Conservation (phyloP, 92 coral and sea anemone genomes). For the Actinostola sp. region DNA sequence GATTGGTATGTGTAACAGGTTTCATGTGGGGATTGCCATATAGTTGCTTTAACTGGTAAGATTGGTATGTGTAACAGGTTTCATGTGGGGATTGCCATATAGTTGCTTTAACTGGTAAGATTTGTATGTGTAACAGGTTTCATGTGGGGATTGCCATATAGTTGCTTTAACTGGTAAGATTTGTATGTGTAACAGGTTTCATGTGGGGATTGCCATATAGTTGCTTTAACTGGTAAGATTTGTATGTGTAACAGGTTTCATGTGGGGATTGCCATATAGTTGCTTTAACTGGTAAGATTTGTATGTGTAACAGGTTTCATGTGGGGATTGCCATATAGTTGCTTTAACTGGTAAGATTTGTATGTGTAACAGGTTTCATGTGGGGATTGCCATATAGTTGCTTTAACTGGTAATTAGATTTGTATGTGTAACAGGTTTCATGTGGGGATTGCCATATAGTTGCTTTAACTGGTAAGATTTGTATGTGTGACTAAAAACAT, state of each 20-base stretch:
- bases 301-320: no score
- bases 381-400: conserved; percentile 89
- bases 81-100: conserved; percentile 96
- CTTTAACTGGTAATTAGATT: no score
- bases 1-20: conserved; percentile 80
- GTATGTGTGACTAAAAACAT: no score
- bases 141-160: conserved; percentile 96
- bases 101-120: conserved; percentile 77
- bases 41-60: conserved; percentile 81
- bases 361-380: no score
- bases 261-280: no score
- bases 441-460: no score
- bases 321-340: conserved; percentile 85
- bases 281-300: conserved; percentile 72
- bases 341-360: conserved; percentile 77
- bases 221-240: conserved; percentile 76
- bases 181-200: no score
- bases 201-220: no score
- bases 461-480: conserved; percentile 29
- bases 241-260: no score
- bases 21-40: conserved; percentile 94
- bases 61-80: conserved; percentile 76
- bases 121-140: conserved; percentile 76
- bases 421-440: no score
- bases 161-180: conserved; percentile 80